Base-by-base conservation (phyloP, 1,140 invertebrate species). In the Aplysia californica region DNA sequence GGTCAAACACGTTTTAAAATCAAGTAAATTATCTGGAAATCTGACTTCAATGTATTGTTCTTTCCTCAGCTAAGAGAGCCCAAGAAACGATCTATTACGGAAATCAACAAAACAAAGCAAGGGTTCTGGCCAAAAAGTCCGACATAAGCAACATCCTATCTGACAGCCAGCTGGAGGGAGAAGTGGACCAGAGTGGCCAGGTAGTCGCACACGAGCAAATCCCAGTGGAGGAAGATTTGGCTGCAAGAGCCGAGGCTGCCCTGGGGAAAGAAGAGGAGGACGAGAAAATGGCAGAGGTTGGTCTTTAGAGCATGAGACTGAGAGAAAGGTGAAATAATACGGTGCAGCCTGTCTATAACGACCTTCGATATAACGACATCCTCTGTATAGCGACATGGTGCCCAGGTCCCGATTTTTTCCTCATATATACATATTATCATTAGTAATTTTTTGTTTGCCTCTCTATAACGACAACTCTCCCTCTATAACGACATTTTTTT, bases 71-170 rank as follows among this genome's bases (percentile, higher is more conserved):
- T 18, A 85, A 85, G 72, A 64, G 83, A 15, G 78, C 82, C 0
- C 41, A 82, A 50, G 83, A 85, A 55, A 69, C 50, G 39, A 81
- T 85, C 18, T 71, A 80, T 70, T 83, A 80, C 59, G 83, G 82
- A 39, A 85, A 85, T 76, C 83, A 83, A 77, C 83, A 85, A 69
- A 85, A 85, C 67, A 59, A 59, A 1, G 67, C 72, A n/a, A 67
- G 72, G 50, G 59, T 75, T 29, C 3, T 73, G 5, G 41, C 70
- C 70, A 78, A 78, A 65, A 78, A 78, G 56, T 74, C 72, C 3
- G 68, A 70, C 50, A 41, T 70, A 41, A 56, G 41, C 68, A 70
- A 70, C 31, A 31, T 70, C 41, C 31, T 70, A 10, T 10, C 38
- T 2, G 1, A 41, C 3, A n/a, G 29, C 23, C 2, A 31, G 29